Evolutionary conservation across 2,113 vertebrate species (phyloP), one percentile per base, ranked within the genome.

Genomic region (Erythrocercus mccallii): DNA sequence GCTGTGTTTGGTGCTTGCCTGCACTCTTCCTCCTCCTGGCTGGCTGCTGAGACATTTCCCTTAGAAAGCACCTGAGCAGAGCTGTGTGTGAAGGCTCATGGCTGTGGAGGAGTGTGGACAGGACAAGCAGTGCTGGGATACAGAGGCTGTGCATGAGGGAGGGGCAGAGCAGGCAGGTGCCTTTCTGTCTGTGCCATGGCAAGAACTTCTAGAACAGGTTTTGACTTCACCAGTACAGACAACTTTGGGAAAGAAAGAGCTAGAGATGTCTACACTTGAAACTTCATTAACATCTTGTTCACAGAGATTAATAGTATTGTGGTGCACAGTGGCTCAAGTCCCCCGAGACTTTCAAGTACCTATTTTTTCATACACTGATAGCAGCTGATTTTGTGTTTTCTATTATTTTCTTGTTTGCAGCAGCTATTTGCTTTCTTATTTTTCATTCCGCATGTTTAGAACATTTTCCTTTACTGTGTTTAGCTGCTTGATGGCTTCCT

Each of bases 101-200:
- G 27, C 42, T 50, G 37, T 71, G 53, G 35, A 51, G 33, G 10
- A 56, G 24, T 4, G 19, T 37, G 64, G n/a, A 48, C 42, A 66
- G 31, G 45, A n/a, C 40, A 17, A 44, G 33, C 15, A 27, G 45
- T 56, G 48, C 60, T 69, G 31, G 58, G 16, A 4, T 12, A 22
- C 42, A 37, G 2, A 3, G 27, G 7, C 17, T 44, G 8, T 1
- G 2, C 9, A 1, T 0, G 21, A 88, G 9, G 22, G 23, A 68
- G 10, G 5, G 27, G 18, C 8, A 24, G 42, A 42, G 53, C 40
- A 86, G 70, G 21, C 40, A 66, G 23, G 2, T 33, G 27, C 13
- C 58, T 44, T 60, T 76, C 48, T 76, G 6, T 33, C 65, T 62
- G 13, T 2, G 3, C 62, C 8, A 10, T 24, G 27, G 61, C 8